A percentile compares a stretch with the other conserved stretches of the same genome.
Evolutionary conservation across 2,888 invertebrate genomes (phyloP).

Genomic region (Machimus rusticus): DNA sequence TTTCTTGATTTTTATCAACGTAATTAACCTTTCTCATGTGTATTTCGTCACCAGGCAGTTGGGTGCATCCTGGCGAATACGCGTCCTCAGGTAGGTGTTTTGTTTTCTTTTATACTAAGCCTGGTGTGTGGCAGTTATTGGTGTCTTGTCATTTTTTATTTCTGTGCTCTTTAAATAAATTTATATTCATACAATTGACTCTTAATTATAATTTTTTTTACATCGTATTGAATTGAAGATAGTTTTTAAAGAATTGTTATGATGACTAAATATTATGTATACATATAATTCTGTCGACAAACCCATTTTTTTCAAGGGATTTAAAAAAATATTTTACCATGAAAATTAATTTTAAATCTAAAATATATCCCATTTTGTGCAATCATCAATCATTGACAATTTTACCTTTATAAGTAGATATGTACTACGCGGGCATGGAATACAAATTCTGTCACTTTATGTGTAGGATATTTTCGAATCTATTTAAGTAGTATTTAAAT

Average conservation of each 20-base stretch:
- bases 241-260: background rate
- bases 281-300: background rate
- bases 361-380: too few relatives aligned
- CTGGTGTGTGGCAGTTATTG: background rate
- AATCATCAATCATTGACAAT: too few relatives aligned
- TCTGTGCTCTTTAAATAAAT: background rate
- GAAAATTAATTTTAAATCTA: too few relatives aligned
- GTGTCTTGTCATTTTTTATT: background rate
- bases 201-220: background rate
- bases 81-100: slow-evolving; percentile 90
- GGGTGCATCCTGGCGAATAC: slow-evolving; percentile 99
- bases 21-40: slow-evolving; percentile 23
- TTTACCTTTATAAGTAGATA: too few relatives aligned
- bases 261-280: background rate
- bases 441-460: too few relatives aligned
- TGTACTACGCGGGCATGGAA: too few relatives aligned
- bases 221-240: background rate
- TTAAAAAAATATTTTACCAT: too few relatives aligned
- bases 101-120: slow-evolving; percentile 55
- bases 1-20: slow-evolving; percentile 37
- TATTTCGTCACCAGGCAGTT: slow-evolving; percentile 71
- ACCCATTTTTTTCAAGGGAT: background rate
- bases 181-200: background rate
- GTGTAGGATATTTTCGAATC: too few relatives aligned
- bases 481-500: too few relatives aligned